Conservation (phyloP, 2,113 vertebrate genomes). For the Gobius niger region DNA sequence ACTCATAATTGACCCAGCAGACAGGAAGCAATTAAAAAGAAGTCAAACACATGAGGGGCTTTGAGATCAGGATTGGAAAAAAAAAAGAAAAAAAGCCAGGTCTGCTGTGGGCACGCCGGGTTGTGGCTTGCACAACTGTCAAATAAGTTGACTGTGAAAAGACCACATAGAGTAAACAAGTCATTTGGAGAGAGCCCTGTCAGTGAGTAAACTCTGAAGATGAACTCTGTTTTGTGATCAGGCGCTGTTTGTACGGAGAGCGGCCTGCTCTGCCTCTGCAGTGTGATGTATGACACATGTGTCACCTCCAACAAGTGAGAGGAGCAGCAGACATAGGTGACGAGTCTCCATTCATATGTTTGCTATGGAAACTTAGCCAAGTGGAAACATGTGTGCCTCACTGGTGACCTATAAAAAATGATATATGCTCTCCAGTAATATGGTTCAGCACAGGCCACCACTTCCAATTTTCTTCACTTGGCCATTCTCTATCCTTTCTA, state of each 20-base stretch:
- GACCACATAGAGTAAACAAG: constrained; percentile 75
- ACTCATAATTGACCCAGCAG: constrained; percentile 73
- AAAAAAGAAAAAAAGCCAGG: constrained; percentile 35
- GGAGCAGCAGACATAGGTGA: constrained; percentile 65
- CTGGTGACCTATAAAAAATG: constrained; percentile 92
- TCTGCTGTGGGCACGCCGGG: constrained; percentile 45
- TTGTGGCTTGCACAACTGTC: constrained; percentile 82
- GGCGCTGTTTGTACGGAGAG: constrained; percentile 14
- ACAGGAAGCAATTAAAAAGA: constrained; percentile 80
- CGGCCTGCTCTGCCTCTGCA: constrained; percentile 17
- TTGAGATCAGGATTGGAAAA: constrained; percentile 70
- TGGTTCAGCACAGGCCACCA: constrained; percentile 88
- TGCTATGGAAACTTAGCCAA: constrained; percentile 88
- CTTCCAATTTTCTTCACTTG: constrained; percentile 96
- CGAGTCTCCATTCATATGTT: constrained; percentile 84
- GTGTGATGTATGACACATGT: constrained; percentile 55
- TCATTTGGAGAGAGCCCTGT: constrained; percentile 65
- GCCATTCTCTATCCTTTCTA: constrained; percentile 87
- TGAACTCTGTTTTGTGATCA: constrained; percentile 29
- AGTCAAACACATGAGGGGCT: constrained; percentile 75
- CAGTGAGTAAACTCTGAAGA: constrained; percentile 60
- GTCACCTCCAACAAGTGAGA: constrained; percentile 50
- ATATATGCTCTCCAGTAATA: constrained; percentile 91
- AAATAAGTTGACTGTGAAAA: constrained; percentile 75
- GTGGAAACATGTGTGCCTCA: constrained; percentile 95